These are phyloP conservation scores for Prionailurus viverrinus DNA, from an alignment of 2,113 vertebrate genomes.

Conservation along the genomic window DNA sequence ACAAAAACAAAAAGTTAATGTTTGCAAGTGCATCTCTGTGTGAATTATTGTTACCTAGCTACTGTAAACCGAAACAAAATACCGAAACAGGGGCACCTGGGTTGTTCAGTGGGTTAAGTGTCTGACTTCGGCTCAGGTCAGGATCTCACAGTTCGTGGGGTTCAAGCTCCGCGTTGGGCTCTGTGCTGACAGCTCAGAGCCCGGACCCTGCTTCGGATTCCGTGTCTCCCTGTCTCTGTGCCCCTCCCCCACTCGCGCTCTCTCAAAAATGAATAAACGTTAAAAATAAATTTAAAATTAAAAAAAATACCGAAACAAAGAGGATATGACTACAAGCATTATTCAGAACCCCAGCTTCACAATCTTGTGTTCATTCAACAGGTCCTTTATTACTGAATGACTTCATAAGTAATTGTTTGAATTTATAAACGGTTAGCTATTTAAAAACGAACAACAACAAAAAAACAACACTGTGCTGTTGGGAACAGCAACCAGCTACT, in stretches of 20 bases:
- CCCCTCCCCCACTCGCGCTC: too few relatives aligned
- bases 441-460: neutral
- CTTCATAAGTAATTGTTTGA: neutral
- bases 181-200: too few relatives aligned
- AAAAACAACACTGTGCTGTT: neutral
- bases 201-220: too few relatives aligned
- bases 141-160: too few relatives aligned
- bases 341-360: slow-evolving; percentile 1
- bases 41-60: neutral
- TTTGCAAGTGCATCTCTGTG: neutral
- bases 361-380: neutral
- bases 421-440: neutral
- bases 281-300: neutral
- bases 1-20: neutral
- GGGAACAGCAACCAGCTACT: neutral
- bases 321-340: neutral
- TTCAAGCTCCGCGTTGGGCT: too few relatives aligned
- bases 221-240: too few relatives aligned
- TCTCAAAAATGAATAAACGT: too few relatives aligned
- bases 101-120: too few relatives aligned
- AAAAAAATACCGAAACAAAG: slow-evolving; percentile 40
- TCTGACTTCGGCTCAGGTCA: too few relatives aligned
- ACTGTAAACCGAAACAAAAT: slow-evolving; percentile 1
- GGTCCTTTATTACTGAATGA: neutral
- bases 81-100: neutral